A percentile compares a stretch with the other conserved stretches of the same genome.
These are phyloP conservation scores for Enteromius unitaeniatus DNA, from an alignment of 2,797 vertebrate species.

Conservation along the genomic window DNA sequence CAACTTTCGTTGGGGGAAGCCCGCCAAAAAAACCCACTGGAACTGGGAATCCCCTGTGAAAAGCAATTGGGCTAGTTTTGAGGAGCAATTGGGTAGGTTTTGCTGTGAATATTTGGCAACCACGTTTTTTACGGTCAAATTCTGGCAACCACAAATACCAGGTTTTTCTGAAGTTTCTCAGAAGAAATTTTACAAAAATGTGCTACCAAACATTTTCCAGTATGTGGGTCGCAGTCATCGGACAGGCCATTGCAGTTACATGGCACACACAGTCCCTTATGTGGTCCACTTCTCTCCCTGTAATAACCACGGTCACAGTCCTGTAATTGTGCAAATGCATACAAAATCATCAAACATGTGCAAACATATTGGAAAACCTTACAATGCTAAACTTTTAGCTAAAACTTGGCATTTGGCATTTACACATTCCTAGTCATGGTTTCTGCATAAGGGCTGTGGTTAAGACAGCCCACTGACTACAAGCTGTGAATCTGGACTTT, in stretches of 20 bases:
- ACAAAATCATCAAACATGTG: neutral
- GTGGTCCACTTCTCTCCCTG: slow-evolving; percentile 68
- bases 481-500: neutral
- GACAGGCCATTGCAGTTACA: slow-evolving; percentile 88
- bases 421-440: too few species aligned
- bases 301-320: slow-evolving; percentile 83
- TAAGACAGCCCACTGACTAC: neutral
- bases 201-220: slow-evolving; percentile 85
- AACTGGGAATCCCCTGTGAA: too few species aligned
- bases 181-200: neutral
- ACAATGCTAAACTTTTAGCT: neutral
- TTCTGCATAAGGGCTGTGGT: neutral
- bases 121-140: neutral
- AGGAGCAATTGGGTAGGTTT: too few species aligned
- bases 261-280: slow-evolving; percentile 78
- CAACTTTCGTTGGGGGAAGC: too few species aligned
- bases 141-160: neutral
- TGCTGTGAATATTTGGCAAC: too few species aligned
- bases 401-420: too few species aligned
- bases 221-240: slow-evolving; percentile 77
- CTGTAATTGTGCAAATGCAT: slow-evolving; percentile 64
- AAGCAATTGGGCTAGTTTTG: too few species aligned
- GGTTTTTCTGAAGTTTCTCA: neutral
- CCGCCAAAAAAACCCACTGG: too few species aligned
- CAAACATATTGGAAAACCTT: neutral